Base-by-base conservation (phyloP, 2,797 vertebrate genomes). In the Paramormyrops hopkinsi region DNA sequence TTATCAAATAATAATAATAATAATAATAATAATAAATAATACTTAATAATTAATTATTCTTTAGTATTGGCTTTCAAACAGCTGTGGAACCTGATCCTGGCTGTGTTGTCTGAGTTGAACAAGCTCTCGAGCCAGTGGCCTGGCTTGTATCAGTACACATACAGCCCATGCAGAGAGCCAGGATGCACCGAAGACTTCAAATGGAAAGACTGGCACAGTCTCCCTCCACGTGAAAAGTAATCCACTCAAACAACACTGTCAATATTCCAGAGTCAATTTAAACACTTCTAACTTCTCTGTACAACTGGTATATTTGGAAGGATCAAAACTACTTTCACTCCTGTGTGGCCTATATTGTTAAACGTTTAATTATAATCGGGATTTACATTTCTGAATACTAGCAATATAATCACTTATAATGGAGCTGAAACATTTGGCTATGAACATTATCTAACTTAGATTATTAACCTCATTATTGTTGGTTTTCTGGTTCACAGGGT, bases 51-150 rank as follows among this genome's bases (percentile, higher is more conserved):
- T 0, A 2, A 37, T 73, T 37, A 76, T 76, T 76, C 69, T 76
- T 76, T 41, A 41, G 69, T 33, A 17, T 0, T 7, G 33, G 69
- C 69, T 76, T 76, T 76, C 33, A 37, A 41, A 6, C 69, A 90
- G 54, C 22, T 89, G 9, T 97, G 96, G 96, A 93, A 94, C 86
- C 94, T 96, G 88, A 92, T 95, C 12, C 89, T 95, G 91, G 88
- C 92, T 0, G 90, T 94, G 12, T 94, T 96, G 91, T 91, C 50
- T 54, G 93, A 93, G 76, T 1, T 94, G 89, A 91, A 91, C 90
- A 90, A 92, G 89, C 93, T 96, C 0, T 88, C 94, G 0, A 91
- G 93, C 82, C 95, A 95, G 92, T 96, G 96, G 96, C 96, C 93
- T 0, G 96, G 96, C 29, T 93, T 96, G 90, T 94, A 93, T 0